Evolutionary conservation across 2,113 vertebrate genomes (phyloP), one percentile per base, ranked within the genome.

Genomic region (Dolichotis patagonum): DNA sequence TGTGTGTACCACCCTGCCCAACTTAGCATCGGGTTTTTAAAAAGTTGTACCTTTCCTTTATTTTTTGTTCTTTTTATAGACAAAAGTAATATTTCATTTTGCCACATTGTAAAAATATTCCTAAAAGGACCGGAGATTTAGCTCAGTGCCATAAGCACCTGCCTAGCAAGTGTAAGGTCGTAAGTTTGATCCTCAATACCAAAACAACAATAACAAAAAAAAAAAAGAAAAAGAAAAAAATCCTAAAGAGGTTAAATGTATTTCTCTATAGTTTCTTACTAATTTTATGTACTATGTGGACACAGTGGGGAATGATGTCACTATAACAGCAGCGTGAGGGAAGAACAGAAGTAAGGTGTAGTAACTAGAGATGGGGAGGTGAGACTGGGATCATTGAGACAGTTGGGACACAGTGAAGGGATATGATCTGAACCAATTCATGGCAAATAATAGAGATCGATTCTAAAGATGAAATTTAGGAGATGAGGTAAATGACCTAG

Each of bases 81-180:
- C 35, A 96, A 85, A 92, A 69, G 38, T 90, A 41, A n/a, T 90
- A 41, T 49, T 43, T 85, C 13, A 60, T 65, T 90, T 96, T 95
- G 49, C 1, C 35, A 30, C 67, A 26, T 54, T 81, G 52, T 62
- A 54, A 96, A 91, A 91, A 88, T 78, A 77, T 78, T 78, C 41
- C 24, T 54, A 54, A 54, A 54, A 54, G 49, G 49, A 52, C 49
- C 9, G 10, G 49, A 9, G 49, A 52, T 52, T 52, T 52, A 52
- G 49, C 49, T 52, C 49, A 52, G 49, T 11, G 49, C 10, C 49
- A 52, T 52, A 52, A 46, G 49, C 49, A 52, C 49, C 49, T 52
- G 49, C 49, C 49, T 52, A 52, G 49, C 49, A 52, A 52, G 49
- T 52, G 49, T 9, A 11, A 52, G 49, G 49, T 52, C 49, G 10